These are phyloP conservation scores for Microcebus tavaratra DNA, from an alignment of 2,113 vertebrate genomes.

Conservation along the genomic window DNA sequence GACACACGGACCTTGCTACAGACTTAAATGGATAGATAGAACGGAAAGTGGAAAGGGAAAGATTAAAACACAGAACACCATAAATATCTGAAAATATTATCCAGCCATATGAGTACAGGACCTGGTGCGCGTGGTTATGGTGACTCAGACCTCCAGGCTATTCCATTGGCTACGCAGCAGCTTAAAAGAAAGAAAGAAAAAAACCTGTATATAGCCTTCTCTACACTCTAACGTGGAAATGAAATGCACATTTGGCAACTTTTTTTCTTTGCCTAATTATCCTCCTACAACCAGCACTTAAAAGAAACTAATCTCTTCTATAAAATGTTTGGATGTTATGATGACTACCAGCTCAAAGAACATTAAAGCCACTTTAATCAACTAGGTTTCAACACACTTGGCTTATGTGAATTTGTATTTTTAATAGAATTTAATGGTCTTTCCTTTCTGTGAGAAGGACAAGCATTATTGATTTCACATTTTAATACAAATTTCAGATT, in stretches of 20 bases:
- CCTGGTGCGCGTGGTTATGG: background rate
- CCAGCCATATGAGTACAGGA: background rate
- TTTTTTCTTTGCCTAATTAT: background rate
- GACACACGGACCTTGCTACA: background rate
- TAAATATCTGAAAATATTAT: slow-evolving; percentile 15
- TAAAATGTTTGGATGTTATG: background rate
- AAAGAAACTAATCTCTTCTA: background rate
- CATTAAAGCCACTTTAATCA: background rate
- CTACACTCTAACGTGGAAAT: background rate
- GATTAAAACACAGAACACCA: background rate
- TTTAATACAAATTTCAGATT: background rate
- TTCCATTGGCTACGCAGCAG: background rate
- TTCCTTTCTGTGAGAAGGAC: background rate
- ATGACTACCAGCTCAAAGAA: background rate
- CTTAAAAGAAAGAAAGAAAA: background rate
- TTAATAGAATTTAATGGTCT: background rate
- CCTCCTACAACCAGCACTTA: background rate
- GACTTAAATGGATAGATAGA: background rate
- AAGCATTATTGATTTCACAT: background rate
- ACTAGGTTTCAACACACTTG: background rate
- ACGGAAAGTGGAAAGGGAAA: background rate
- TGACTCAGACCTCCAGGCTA: background rate
- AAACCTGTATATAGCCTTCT: background rate
- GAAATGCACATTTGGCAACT: background rate
- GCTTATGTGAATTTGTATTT: background rate